Percentiles rank a stretch among this genome's conserved stretches.
These are phyloP conservation scores for Danaus plexippus DNA, from an alignment of 1,140 invertebrate species.

Conservation along the genomic window DNA sequence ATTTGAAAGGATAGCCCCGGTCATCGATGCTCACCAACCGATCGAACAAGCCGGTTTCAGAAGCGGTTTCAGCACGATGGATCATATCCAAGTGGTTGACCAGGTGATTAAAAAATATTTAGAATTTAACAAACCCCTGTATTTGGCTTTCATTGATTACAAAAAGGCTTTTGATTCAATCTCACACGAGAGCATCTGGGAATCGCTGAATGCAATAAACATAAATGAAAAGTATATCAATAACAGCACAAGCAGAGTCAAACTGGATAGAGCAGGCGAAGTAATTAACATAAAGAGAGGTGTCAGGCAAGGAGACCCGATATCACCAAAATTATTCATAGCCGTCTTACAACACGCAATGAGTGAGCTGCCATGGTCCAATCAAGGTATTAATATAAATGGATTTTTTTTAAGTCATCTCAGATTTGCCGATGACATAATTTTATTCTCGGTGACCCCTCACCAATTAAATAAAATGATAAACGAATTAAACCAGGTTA, in stretches of 20 bases:
- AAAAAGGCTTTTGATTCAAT: conserved; percentile 17
- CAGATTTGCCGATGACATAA: conserved; percentile 20
- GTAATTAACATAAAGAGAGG: conserved; percentile 24
- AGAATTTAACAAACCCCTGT: conserved; percentile 23
- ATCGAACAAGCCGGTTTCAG: conserved; percentile 44
- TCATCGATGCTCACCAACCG: conserved; percentile 31
- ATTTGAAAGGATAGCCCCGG: conserved; percentile 16
- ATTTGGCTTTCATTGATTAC: too few relatives aligned
- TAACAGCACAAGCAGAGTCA: conserved; percentile 24
- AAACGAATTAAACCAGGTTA: conserved; percentile 18
- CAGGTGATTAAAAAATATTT: conserved; percentile 29
- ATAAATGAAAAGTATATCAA: conserved; percentile 25
- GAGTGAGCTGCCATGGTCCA: conserved; percentile 18
- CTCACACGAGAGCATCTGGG: conserved; percentile 22
- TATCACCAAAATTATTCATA: conserved; percentile 24
- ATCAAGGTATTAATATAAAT: conserved; percentile 23
- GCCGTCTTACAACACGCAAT: conserved; percentile 20
- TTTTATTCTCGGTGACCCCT: conserved; percentile 11
- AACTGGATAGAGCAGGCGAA: conserved; percentile 2
- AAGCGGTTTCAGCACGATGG: conserved; percentile 29
- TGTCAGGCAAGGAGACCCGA: conserved; percentile 21
- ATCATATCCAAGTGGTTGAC: conserved; percentile 31
- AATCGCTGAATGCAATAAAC: conserved; percentile 16
- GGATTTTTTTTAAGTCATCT: conserved; percentile 21
- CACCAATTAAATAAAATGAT: conserved; percentile 21